These are phyloP conservation scores for Mylabris phalerata DNA, from an alignment of 1,140 invertebrate genomes.

Conservation along the genomic window DNA sequence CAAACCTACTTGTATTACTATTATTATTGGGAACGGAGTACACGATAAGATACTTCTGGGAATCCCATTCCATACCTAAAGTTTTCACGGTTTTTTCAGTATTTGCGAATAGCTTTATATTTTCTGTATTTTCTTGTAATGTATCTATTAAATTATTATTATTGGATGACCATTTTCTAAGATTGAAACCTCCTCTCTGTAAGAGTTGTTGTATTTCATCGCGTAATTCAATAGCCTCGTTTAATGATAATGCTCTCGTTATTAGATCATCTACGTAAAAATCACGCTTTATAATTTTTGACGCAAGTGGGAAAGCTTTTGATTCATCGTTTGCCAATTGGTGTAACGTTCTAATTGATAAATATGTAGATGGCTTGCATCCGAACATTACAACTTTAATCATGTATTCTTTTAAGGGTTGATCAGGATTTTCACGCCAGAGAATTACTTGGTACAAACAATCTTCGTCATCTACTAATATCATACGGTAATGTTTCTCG, in stretches of 20 bases:
- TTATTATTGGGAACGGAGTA: neutral
- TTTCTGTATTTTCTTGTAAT: neutral
- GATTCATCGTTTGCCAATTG: conserved; percentile 23
- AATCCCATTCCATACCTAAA: conserved; percentile 15
- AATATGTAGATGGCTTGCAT: conserved; percentile 25
- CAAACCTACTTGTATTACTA: neutral
- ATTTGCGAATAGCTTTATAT: neutral
- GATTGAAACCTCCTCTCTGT: conserved; percentile 25
- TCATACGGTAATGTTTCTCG: conserved; percentile 42
- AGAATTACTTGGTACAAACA: conserved; percentile 40
- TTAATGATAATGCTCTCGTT: conserved; percentile 22
- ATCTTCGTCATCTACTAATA: conserved; percentile 30
- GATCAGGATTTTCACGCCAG: conserved; percentile 31
- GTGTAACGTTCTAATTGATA: conserved; percentile 26
- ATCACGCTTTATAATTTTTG: conserved; percentile 21
- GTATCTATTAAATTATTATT: neutral
- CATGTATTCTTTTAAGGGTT: conserved; percentile 8
- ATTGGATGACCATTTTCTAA: conserved; percentile 38
- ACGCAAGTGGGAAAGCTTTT: conserved; percentile 17
- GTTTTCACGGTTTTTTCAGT: conserved; percentile 11
- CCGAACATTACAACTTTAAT: conserved; percentile 36
- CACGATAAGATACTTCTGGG: neutral
- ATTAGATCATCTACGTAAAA: conserved; percentile 43
- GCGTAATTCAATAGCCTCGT: conserved; percentile 10
- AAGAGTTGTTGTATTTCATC: conserved; percentile 6